Base-by-base conservation (phyloP, 2,113 vertebrate species). In the Sinosuthora webbiana region DNA sequence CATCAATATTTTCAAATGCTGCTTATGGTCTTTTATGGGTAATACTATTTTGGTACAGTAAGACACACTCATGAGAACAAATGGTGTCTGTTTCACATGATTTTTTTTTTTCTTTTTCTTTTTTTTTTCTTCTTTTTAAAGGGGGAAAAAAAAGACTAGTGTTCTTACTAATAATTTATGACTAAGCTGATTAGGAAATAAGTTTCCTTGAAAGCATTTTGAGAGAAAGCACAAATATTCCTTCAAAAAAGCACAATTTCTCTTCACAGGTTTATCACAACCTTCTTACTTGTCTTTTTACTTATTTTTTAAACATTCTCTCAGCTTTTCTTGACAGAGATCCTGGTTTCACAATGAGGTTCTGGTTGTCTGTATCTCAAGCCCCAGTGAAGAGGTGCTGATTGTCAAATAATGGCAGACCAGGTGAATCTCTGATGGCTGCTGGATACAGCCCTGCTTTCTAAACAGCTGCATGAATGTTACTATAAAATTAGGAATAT, bases 121-220 rank as follows among this genome's bases (percentile, higher is more conserved):
- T 41, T 41, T 41, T 15, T 41, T 41, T 41, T 41, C 13, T 39
- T 39, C 10, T 55, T 94, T 24, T 86, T 23, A 83, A 30, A 42
- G 17, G 16, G 15, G 59, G 3, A 4, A 52, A 80, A 75, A 83
- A 68, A 81, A 52, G 6, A 27, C 15, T 27, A 33, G 28, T 49
- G 17, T 28, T 41, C 9, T 91, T 75, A 74, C 74, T 68, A 84
- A 60, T 55, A 80, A 77, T 19, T 44, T 80, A 69, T 22, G 21
- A 63, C 33, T 45, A 70, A 91, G 15, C 6, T 82, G 37, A 93
- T 74, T 74, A 91, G 39, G 52, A 86, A 88, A 77, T 41, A 87
- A 77, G 45, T 88, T 93, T 93, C 42, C 74, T 89, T 59, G 45
- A 91, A 91, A 83, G 15, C 11, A 45, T 85, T 94, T 93, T 69